A percentile compares a stretch with the other conserved stretches of the same genome.
These are phyloP conservation scores for Melanerpes formicivorus DNA, from an alignment of 2,113 vertebrate genomes.

Conservation along the genomic window DNA sequence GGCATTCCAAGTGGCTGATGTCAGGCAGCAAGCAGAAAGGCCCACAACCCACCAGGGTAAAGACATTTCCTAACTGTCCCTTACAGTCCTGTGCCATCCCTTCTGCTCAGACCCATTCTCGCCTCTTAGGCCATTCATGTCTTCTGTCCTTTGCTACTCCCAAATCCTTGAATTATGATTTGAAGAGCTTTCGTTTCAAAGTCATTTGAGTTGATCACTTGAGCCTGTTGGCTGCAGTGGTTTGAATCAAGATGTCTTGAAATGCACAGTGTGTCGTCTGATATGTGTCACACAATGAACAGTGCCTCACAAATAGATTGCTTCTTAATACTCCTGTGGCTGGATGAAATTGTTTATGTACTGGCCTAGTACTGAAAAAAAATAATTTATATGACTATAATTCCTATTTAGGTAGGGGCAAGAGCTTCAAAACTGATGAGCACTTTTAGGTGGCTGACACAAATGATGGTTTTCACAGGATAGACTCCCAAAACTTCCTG, in stretches of 20 bases:
- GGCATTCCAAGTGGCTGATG: conserved; percentile 52
- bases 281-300: neutral
- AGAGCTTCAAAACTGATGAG: neutral
- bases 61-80: conserved; percentile 11
- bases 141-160: conserved; percentile 12
- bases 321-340: neutral
- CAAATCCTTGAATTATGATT: conserved; percentile 3
- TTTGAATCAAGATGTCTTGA: conserved; percentile 1
- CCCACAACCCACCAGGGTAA: conserved; percentile 8
- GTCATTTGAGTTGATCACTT: neutral
- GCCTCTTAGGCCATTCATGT: neutral
- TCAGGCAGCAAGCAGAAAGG: neutral
- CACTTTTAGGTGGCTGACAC: neutral
- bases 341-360: neutral
- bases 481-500: neutral
- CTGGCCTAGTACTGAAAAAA: neutral
- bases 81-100: conserved; percentile 7
- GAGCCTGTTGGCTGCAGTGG: neutral
- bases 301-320: neutral
- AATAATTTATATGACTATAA: neutral
- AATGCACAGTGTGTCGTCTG: neutral
- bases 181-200: conserved; percentile 54
- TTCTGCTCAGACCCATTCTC: conserved; percentile 1
- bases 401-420: neutral
- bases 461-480: neutral